Evolutionary conservation across 2,888 invertebrate genomes (phyloP), one percentile per base, ranked within the genome.

Genomic region (Netelia virgata): DNA sequence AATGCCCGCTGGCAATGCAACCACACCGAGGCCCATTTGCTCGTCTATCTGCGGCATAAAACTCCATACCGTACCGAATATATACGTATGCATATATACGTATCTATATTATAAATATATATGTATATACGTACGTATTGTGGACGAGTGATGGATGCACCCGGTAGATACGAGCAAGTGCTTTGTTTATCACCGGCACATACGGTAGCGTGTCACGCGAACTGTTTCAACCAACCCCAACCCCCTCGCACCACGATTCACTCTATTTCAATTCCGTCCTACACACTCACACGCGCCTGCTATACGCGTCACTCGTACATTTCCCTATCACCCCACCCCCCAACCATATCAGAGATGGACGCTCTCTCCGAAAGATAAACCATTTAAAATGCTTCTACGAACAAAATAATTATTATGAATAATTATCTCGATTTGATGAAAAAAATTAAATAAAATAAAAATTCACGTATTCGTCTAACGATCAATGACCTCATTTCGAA

Each of bases 131-230:
- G 14, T 47, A 47, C 14, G 10, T 47, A 75, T 79, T 72, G 83
- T 76, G 84, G 75, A 3, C 78, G 61, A 70, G 86, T 88, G 88
- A 89, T 88, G 88, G 88, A 89, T 88, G 87, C 85, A 64, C 64
- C 66, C 85, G 85, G 74, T 74, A 88, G 89, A 90, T 89, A 89
- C 85, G 61, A 64, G 87, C 88, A 86, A 90, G 88, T 88, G 88
- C 89, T 90, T 89, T 89, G 89, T 90, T 90, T 88, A 87, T 89
- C 87, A 81, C 87, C 85, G 85, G 83, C 86, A 82, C 77, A 68
- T 86, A 84, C 78, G 82, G 78, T 81, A 59, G 64, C 59, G 69
- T 77, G 72, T 84, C 85, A 87, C 80, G 88, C 88, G 86, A 88
- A 85, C 83, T 63, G 69, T 79, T 84, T 73, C 80, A 36, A 36